A percentile compares a stretch with the other conserved stretches of the same genome.
phyloP scores from a whole-genome alignment of 2,888 invertebrate genomes.

The Eilema griseolum region DNA sequence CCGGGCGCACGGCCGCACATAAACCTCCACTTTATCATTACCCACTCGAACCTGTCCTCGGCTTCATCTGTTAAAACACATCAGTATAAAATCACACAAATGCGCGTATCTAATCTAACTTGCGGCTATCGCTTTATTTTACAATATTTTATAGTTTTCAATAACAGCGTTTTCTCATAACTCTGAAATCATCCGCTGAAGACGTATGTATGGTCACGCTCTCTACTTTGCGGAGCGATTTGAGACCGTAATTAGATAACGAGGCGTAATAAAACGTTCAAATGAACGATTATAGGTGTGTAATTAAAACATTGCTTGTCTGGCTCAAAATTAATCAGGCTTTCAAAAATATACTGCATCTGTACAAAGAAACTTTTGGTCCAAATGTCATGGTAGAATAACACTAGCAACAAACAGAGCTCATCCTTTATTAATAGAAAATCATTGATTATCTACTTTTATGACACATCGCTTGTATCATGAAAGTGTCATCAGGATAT shows the following conservation, averaged over 20 bases:
- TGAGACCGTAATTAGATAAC: constrained; percentile 21
- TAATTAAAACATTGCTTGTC: constrained; percentile 12
- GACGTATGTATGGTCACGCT: constrained; percentile 46
- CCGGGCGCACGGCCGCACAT: constrained; percentile 73
- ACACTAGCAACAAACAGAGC: neutral
- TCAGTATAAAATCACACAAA: constrained; percentile 30
- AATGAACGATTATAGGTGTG: constrained; percentile 10
- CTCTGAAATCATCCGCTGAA: constrained; percentile 35
- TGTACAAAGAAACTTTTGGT: neutral
- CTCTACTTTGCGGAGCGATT: constrained; percentile 12
- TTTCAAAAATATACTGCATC: neutral
- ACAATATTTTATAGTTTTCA: constrained; percentile 48
- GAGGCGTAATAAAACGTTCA: constrained; percentile 18
- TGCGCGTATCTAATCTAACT: constrained; percentile 35
- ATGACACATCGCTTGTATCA: neutral
- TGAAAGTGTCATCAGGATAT: too few relatives aligned
- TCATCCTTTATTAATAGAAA: neutral
- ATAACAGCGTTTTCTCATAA: constrained; percentile 44
- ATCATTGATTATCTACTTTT: neutral
- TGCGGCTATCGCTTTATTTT: constrained; percentile 50
- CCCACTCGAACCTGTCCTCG: constrained; percentile 67
- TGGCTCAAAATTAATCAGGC: constrained; percentile 7
- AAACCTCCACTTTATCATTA: constrained; percentile 76
- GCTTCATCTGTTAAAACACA: constrained; percentile 47
- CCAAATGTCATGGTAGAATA: neutral